Evolutionary conservation across 2,888 invertebrate species (phyloP), one percentile per base, ranked within the genome.

Genomic region (Meiosimyza platycephala): DNA sequence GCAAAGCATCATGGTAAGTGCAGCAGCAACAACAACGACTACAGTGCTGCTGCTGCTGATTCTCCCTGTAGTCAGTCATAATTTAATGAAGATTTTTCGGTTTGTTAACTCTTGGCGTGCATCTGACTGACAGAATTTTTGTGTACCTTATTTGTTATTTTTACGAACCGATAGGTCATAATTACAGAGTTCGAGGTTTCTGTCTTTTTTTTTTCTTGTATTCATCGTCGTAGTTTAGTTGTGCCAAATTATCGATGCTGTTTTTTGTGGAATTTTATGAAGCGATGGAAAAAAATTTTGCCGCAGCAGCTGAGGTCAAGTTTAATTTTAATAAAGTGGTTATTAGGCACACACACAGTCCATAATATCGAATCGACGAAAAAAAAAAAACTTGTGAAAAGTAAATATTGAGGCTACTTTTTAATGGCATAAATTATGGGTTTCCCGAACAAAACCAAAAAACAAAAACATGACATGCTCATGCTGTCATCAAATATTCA

Each of bases 101-200:
- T 71, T 75, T 73, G 72, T 75, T 75, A 75, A 75, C 74, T 75
- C 67, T 67, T 75, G 72, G 75, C 75, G 75, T 75, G 75, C 75
- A 75, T 75, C 75, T 72, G 75, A 73, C 75, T 73, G 68, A 75
- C 75, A 70, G 54, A 33, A 40, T 40, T 51, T 62, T 62, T n/a
- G 11, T 67, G 70, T 70, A 47, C 63, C 40, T 70, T 70, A 70
- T 70, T 70, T 69, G 68, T 69, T 63, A 70, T 70, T 70, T 70
- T 55, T 22, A 52, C 54, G 54, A 22, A 52, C 62, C 70, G 70
- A 62, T 70, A 70, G 62, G 52, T 54, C 63, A 62, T 70, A 62
- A 62, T 70, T 70, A 62, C 62, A 54, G 62, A 62, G 70, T 63
- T 51, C 54, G 63, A 12, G 62, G 60, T 33, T 60, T 69, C 51